Percentiles rank a stretch among this genome's conserved stretches.
Conservation (phyloP, 1,140 invertebrate species). For the Drosophila ficusphila region DNA sequence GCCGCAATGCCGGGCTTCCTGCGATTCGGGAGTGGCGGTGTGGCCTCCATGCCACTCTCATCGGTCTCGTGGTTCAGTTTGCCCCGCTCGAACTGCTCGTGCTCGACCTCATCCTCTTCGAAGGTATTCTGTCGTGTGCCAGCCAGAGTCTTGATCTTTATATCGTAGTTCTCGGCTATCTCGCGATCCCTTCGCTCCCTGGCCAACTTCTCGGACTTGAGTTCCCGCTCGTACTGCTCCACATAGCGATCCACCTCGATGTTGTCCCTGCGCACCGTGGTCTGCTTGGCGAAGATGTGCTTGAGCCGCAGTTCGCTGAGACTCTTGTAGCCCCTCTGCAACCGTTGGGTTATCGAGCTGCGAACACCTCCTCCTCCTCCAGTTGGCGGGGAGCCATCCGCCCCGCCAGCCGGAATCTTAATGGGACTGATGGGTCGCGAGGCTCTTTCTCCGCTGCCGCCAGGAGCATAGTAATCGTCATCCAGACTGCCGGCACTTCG, state of each 20-base stretch:
- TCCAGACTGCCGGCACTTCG: conserved; percentile 74
- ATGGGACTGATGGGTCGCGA: conserved; percentile 63
- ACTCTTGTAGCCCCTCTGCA: conserved; percentile 75
- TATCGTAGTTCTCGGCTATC: conserved; percentile 76
- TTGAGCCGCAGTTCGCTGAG: conserved; percentile 72
- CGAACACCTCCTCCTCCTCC: too few relatives aligned
- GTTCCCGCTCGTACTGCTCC: conserved; percentile 70
- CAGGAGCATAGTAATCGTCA: conserved; percentile 73
- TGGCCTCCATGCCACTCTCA: conserved; percentile 67
- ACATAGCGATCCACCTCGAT: conserved; percentile 76
- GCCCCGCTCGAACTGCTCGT: conserved; percentile 11
- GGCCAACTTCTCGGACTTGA: conserved; percentile 41
- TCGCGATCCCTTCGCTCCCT: conserved; percentile 54
- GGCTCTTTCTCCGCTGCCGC: conserved; percentile 21
- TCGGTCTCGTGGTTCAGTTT: conserved; percentile 55
- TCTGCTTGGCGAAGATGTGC: conserved; percentile 76
- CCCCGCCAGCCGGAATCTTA: conserved; percentile 23
- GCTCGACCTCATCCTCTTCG: conserved; percentile 10
- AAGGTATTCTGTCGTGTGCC: conserved; percentile 57
- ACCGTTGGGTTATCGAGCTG: conserved; percentile 43
- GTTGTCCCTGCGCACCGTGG: conserved; percentile 51
- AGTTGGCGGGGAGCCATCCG: background rate
- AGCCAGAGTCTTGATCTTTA: conserved; percentile 59
- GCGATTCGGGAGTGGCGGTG: conserved; percentile 11
- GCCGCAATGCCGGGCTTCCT: conserved; percentile 68